These are phyloP conservation scores for Archips xylosteana DNA, from an alignment of 2,888 invertebrate species.

Conservation along the genomic window DNA sequence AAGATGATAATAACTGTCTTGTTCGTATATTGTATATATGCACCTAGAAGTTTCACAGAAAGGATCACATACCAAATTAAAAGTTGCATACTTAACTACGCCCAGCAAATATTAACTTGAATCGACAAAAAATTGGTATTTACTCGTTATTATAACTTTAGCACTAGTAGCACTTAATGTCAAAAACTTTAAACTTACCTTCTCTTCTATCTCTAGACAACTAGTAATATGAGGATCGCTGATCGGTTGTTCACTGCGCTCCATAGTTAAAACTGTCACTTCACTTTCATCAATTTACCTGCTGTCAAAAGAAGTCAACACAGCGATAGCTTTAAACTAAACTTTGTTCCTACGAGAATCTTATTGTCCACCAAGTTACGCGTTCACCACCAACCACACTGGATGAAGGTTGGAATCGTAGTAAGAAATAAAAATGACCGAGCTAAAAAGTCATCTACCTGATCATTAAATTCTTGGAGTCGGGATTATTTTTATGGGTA, in stretches of 20 bases:
- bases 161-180: too few species aligned
- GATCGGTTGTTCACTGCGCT: constrained; percentile 3
- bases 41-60: too few species aligned
- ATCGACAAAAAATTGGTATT: too few species aligned
- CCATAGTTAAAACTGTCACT: constrained; percentile 1
- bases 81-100: too few species aligned
- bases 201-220: constrained; percentile 33
- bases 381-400: neutral
- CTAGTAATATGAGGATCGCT: constrained; percentile 29
- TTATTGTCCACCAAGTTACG: neutral
- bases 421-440: neutral
- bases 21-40: too few species aligned
- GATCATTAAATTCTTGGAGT: neutral
- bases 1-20: too few species aligned
- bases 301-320: neutral
- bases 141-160: too few species aligned
- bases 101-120: too few species aligned
- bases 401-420: neutral
- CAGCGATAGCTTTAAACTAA: neutral
- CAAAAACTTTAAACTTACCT: constrained; percentile 15
- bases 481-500: neutral
- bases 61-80: too few species aligned
- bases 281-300: neutral
- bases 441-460: neutral
- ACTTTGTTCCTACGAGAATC: neutral